Conservation (phyloP, 2,888 invertebrate genomes). For the Drosophila pseudotalamancana region DNA sequence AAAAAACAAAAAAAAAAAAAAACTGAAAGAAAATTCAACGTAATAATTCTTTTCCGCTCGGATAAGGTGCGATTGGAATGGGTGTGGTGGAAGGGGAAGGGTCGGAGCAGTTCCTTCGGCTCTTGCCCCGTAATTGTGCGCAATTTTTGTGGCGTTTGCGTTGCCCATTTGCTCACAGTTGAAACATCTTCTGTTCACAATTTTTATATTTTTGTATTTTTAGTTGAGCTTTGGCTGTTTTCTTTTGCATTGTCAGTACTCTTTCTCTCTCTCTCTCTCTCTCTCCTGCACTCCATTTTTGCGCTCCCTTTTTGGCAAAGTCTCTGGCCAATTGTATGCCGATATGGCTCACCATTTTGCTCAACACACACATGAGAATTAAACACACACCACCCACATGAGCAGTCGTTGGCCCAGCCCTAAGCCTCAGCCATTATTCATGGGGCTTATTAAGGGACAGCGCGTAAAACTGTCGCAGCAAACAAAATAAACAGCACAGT, state of each 20-base stretch:
- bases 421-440: conserved; percentile 62
- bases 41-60: conserved; percentile 82
- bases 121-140: conserved; percentile 65
- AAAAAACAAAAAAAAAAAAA: conserved; percentile 23
- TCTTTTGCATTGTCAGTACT: conserved; percentile 25
- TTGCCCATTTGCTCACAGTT: conserved; percentile 41
- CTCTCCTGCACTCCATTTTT: background rate
- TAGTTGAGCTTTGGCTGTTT: conserved; percentile 30
- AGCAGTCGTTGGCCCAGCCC: conserved; percentile 11
- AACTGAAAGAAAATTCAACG: conserved; percentile 67
- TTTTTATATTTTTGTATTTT: conserved; percentile 21
- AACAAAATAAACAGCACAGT: conserved; percentile 66
- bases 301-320: background rate
- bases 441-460: conserved; percentile 69
- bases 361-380: conserved; percentile 35
- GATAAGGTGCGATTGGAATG: conserved; percentile 59
- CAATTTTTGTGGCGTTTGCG: conserved; percentile 58
- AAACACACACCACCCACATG: conserved; percentile 27
- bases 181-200: conserved; percentile 48
- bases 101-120: conserved; percentile 7
- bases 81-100: background rate
- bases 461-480: conserved; percentile 55
- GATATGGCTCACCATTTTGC: conserved; percentile 39
- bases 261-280: conserved; percentile 11
- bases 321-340: conserved; percentile 37